A percentile compares a stretch with the other conserved stretches of the same genome.
These are phyloP conservation scores for Sceloporus undulatus DNA, from an alignment of 2,113 vertebrate species.

Conservation along the genomic window DNA sequence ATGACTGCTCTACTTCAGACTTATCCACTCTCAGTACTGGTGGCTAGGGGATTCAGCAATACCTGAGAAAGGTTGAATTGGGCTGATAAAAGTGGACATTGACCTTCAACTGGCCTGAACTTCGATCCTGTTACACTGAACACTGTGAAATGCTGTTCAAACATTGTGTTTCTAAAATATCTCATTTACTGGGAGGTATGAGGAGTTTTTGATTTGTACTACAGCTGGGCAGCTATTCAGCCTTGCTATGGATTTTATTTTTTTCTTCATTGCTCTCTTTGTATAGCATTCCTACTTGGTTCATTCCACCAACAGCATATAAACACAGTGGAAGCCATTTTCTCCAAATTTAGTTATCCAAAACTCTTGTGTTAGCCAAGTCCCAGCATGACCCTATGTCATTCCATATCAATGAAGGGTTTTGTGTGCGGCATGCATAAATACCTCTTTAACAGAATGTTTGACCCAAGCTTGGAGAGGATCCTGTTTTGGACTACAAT, in stretches of 20 bases:
- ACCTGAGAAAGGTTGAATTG: not conserved
- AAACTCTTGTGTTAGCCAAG: not conserved
- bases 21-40: not conserved
- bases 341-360: not conserved
- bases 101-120: not conserved
- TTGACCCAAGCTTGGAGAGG: not conserved
- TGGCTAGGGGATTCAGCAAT: not conserved
- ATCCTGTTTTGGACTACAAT: too few relatives aligned
- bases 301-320: not conserved
- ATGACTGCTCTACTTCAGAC: not conserved
- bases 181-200: not conserved
- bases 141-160: not conserved
- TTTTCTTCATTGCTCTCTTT: not conserved
- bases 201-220: not conserved
- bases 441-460: not conserved
- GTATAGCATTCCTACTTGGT: not conserved
- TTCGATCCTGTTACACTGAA: not conserved
- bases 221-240: not conserved
- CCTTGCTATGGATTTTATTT: not conserved
- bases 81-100: not conserved
- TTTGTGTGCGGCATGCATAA: not conserved
- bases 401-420: not conserved
- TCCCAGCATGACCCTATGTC: not conserved
- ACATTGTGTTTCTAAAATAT: not conserved
- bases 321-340: not conserved